Base-by-base conservation (phyloP, 2,888 invertebrate genomes). In the Steinernema scapterisci region DNA sequence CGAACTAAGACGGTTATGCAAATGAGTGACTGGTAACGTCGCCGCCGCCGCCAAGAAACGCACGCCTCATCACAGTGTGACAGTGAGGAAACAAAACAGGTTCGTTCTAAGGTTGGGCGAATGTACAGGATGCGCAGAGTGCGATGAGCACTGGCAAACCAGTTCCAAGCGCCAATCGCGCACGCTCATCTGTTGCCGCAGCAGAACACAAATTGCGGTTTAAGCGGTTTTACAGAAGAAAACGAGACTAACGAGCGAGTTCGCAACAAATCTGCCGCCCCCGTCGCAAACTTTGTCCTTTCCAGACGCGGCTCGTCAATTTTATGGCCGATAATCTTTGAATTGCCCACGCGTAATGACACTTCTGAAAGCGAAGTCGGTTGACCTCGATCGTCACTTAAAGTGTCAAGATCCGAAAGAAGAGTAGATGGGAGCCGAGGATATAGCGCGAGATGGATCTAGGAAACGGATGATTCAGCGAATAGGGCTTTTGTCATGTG, bases 71-170 rank as follows among this genome's bases (percentile, higher is more conserved):
- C 52, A 52, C 11, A 23, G 19, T 2, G n/a, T n/a, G 19, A 63
- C 27, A 31, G 31, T 63, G 31, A 27, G 63, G 63, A 63, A 54
- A 63, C 23, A 31, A 38, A 63, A 63, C 63, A 63, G 63, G 63
- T 63, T 63, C 63, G 27, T n/a, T n/a, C n/a, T 31, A 63, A 63
- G 63, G 63, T 63, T 63, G 63, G 63, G 63, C 63, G 63, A 63
- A 63, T 63, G 63, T 25, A 63, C 63, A 63, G 63, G 63, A 63
- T 63, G n/a, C 63, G 31, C 13, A 3, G 27, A 63, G 63, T 63
- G 23, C 21, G 54, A 16, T 19, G 13, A 54, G 38, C 2, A 13
- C 48, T 48, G n/a, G 48, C 48, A 63, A 63, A 63, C 63, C 38
- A 16, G 63, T 63, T 63, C 23, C 38, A 11, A 9, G 54, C 63